phyloP scores from a whole-genome alignment of 2,888 invertebrate species.

The Cerastoderma edule region DNA sequence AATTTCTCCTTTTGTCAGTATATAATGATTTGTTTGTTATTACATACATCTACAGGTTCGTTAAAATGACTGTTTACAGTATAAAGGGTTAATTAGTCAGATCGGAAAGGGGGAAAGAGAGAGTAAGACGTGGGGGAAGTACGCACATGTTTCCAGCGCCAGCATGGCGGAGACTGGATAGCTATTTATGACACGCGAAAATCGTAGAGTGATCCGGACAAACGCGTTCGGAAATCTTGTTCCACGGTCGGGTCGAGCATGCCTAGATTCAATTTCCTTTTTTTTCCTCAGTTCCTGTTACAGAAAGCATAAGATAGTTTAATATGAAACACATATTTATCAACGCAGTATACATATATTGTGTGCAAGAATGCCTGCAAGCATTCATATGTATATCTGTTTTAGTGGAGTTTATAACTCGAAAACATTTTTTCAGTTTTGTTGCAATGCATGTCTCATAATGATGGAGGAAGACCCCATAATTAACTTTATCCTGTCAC shows the following conservation, averaged over 20 bases:
- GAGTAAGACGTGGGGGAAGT: slow-evolving; percentile 36
- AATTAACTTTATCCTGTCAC: no score
- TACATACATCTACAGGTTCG: not conserved
- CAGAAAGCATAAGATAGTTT: not conserved
- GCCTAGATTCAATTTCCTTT: not conserved
- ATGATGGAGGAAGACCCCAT: no score
- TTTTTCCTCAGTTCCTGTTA: not conserved
- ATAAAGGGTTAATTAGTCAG: slow-evolving; percentile 22
- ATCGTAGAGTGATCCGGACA: slow-evolving; percentile 19
- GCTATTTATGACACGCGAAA: slow-evolving; percentile 54
- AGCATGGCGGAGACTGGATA: slow-evolving; percentile 49
- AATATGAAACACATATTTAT: not conserved
- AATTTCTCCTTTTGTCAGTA: no score
- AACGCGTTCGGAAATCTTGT: not conserved
- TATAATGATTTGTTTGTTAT: no score
- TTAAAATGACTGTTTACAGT: not conserved
- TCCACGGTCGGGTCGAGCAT: not conserved
- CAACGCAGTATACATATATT: not conserved
- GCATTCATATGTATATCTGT: no score
- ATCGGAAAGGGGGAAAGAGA: slow-evolving; percentile 31
- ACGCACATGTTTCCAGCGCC: slow-evolving; percentile 58
- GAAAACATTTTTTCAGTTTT: no score
- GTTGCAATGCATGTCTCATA: no score
- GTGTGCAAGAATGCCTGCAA: no score
- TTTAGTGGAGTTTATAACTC: no score